Evolutionary conservation across 1,140 invertebrate genomes (phyloP).

Genomic region (Akabosia matsudoensis): DNA sequence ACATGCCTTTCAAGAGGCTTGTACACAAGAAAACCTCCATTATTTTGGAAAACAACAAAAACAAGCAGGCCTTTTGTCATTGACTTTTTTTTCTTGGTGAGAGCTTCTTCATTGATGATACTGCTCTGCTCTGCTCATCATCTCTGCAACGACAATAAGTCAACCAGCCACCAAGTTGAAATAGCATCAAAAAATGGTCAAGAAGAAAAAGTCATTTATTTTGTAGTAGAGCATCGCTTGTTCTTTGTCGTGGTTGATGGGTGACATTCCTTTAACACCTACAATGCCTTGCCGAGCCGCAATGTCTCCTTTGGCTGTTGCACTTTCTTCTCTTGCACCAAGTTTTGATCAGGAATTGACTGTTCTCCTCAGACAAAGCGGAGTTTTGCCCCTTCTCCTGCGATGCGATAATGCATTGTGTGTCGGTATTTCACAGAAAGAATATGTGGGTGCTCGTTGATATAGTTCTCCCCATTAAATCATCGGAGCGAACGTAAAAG

Average conservation of each 20-base stretch:
- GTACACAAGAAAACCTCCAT: not conserved
- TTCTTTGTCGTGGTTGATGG: not conserved
- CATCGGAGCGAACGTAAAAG: not conserved
- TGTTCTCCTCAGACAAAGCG: not conserved
- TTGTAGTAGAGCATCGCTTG: not conserved
- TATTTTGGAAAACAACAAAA: not conserved
- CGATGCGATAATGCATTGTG: not conserved
- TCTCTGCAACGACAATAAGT: not conserved
- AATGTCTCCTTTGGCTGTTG: no score
- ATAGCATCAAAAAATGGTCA: not conserved
- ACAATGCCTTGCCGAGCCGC: not conserved
- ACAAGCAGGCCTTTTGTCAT: not conserved
- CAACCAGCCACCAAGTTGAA: slow-evolving; percentile 1
- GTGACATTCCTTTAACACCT: not conserved
- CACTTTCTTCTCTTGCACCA: not conserved
- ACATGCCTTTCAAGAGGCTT: no score
- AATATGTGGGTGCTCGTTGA: slow-evolving; percentile 9
- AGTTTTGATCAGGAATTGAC: no score
- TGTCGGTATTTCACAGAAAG: not conserved
- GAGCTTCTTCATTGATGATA: not conserved
- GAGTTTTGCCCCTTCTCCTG: not conserved
- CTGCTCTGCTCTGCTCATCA: no score
- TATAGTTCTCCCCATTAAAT: not conserved
- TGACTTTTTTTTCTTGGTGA: not conserved
- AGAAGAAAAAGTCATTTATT: slow-evolving; percentile 8